Conservation (phyloP, 2,888 invertebrate species). For the Eristalis pertinax region DNA sequence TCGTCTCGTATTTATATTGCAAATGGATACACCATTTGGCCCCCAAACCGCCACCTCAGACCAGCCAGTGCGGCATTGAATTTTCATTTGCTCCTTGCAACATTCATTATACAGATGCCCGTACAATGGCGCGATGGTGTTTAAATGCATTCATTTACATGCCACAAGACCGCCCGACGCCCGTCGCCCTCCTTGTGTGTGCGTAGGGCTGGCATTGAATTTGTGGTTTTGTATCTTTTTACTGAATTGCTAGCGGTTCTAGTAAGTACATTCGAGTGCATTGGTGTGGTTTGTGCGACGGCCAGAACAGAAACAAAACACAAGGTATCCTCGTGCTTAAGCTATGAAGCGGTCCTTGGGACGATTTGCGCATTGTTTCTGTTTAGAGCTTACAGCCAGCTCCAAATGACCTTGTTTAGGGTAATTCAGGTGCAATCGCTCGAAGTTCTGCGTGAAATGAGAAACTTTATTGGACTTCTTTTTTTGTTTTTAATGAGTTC, state of each 20-base stretch:
- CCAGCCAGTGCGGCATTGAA: conserved; percentile 15
- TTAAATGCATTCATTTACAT: neutral
- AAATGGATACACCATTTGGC: neutral
- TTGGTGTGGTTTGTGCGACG: neutral
- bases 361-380: neutral
- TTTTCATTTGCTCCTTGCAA: conserved; percentile 25
- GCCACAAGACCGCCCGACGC: neutral
- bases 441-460: neutral
- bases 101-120: conserved; percentile 16
- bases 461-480: neutral
- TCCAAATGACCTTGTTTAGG: neutral
- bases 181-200: neutral
- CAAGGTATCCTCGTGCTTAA: neutral
- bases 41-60: neutral
- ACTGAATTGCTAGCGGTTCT: conserved; percentile 6
- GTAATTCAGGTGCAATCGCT: neutral
- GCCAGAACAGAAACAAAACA: neutral
- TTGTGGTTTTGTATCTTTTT: conserved; percentile 8
- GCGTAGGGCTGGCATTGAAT: conserved; percentile 21
- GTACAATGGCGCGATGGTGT: neutral
- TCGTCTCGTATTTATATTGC: conserved; percentile 1
- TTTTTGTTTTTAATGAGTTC: too few relatives aligned
- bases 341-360: neutral
- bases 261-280: neutral
- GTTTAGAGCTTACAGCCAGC: neutral